Evolutionary conservation across 2,113 vertebrate species (phyloP).

Genomic region (Phaethornis superciliosus): DNA sequence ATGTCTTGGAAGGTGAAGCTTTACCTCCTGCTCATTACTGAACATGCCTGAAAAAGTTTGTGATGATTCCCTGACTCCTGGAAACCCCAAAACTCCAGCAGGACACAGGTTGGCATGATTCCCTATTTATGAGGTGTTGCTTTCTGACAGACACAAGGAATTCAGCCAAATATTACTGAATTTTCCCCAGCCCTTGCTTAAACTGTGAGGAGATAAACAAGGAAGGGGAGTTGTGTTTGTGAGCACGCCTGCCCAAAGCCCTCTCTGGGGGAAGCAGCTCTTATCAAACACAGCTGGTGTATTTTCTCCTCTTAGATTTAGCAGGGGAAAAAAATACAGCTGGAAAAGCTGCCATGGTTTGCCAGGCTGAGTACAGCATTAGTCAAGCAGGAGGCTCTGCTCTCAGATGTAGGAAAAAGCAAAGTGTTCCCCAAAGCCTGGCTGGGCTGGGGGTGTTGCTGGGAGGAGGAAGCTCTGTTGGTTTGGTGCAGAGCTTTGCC

Average conservation of each 20-base stretch:
- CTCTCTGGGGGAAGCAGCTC: neutral
- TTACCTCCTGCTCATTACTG: neutral
- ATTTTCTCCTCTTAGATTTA: neutral
- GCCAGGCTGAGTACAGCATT: neutral
- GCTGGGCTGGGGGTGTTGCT: neutral
- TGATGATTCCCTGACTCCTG: neutral
- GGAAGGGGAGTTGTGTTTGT: neutral
- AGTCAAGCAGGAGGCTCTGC: neutral
- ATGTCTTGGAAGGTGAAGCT: neutral
- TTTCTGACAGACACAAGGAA: neutral
- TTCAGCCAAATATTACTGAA: neutral
- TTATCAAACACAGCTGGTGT: neutral
- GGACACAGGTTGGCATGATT: neutral
- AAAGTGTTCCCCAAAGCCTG: neutral
- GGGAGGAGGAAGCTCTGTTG: neutral
- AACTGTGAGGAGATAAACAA: neutral
- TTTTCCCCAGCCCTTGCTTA: neutral
- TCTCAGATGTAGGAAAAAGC: neutral
- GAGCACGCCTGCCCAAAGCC: neutral
- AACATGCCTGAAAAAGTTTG: neutral
- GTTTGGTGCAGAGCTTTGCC: accelerated
- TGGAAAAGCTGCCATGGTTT: neutral
- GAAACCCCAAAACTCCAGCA: neutral
- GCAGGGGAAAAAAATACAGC: neutral
- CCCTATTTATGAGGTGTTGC: neutral